A percentile compares a stretch with the other conserved stretches of the same genome.
Evolutionary conservation across 2,113 vertebrate species (phyloP).

Genomic region (Ondatra zibethicus): DNA sequence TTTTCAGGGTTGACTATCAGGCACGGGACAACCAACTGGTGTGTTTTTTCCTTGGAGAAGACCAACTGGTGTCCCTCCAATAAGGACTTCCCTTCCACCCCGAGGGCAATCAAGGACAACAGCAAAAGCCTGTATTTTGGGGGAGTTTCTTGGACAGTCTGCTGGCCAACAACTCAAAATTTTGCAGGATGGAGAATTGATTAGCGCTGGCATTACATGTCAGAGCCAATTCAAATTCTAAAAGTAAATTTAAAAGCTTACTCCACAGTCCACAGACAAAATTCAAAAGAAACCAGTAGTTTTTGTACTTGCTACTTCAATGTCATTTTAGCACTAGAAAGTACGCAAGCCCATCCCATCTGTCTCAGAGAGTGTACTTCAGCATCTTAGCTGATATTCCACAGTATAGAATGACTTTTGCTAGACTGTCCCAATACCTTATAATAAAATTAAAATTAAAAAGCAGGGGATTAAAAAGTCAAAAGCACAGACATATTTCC

Average conservation of each 20-base stretch:
- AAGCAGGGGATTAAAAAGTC: not conserved
- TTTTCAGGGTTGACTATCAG: not conserved
- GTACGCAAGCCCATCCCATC: not conserved
- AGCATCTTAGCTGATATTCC: conserved; percentile 16
- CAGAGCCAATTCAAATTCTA: not conserved
- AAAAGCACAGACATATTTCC: not conserved
- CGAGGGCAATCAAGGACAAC: not conserved
- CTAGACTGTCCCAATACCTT: not conserved
- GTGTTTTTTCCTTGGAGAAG: not conserved
- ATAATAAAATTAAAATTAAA: not conserved
- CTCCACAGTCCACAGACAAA: not conserved
- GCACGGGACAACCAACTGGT: not conserved
- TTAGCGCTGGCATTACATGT: not conserved
- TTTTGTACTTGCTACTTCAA: conserved; percentile 33
- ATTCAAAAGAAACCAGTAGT: not conserved
- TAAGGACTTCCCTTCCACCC: not conserved
- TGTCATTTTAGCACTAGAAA: conserved; percentile 18
- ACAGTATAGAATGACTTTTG: conserved; percentile 1
- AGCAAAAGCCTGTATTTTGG: not conserved
- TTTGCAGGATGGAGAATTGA: not conserved
- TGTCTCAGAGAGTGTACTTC: conserved; percentile 19
- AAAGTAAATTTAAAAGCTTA: not conserved
- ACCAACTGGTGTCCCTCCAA: not conserved
- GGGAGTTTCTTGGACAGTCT: not conserved
- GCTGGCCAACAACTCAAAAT: not conserved